Percentiles rank a stretch among this genome's conserved stretches.
Conservation (phyloP, 2,888 invertebrate species). For the Adelphocoris suturalis region DNA sequence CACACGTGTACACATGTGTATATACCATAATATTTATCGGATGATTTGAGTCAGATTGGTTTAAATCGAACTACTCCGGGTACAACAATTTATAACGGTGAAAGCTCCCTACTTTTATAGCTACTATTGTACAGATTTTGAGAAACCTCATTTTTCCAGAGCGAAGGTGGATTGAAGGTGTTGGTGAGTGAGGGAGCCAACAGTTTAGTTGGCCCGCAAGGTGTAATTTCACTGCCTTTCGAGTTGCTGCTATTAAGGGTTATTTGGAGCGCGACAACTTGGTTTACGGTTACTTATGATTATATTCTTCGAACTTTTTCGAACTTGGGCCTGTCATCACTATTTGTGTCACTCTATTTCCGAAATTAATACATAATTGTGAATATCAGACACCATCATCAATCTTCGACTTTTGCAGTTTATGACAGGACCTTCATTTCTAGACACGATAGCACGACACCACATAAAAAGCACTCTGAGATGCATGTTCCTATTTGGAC, state of each 20-base stretch:
- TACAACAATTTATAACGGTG: not conserved
- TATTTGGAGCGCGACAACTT: constrained; percentile 17
- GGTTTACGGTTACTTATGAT: not conserved
- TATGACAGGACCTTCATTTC: no score
- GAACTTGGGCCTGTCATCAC: not conserved
- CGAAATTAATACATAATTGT: not conserved
- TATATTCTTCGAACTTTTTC: not conserved
- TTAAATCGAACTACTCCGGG: no score
- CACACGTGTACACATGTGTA: no score
- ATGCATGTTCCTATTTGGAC: no score
- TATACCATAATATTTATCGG: no score
- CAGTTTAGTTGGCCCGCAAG: constrained; percentile 23
- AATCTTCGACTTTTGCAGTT: no score
- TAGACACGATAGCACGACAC: no score
- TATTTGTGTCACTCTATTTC: not conserved
- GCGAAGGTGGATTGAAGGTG: not conserved
- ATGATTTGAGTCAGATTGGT: no score
- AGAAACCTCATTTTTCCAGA: constrained; percentile 12
- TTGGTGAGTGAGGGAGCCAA: not conserved
- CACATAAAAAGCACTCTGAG: no score
- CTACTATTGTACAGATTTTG: not conserved
- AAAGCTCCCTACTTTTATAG: not conserved
- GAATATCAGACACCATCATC: no score
- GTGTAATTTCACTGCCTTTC: constrained; percentile 13
- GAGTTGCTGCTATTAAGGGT: not conserved